These are phyloP conservation scores for Callorhinus ursinus DNA, from an alignment of 2,113 vertebrate species.

Conservation along the genomic window DNA sequence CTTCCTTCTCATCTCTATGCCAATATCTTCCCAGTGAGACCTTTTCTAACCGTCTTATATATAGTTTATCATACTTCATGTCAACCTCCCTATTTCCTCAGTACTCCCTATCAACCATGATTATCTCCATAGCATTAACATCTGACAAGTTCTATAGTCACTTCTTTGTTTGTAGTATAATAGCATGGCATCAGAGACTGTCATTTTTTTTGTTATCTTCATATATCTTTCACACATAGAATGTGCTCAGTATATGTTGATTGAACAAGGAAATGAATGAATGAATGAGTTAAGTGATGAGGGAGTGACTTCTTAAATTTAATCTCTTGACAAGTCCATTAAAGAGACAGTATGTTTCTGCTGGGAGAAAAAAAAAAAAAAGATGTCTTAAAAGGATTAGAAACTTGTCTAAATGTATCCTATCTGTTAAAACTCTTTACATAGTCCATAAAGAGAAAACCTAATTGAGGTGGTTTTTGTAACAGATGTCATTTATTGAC, in stretches of 20 bases:
- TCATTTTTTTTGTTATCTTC: not conserved
- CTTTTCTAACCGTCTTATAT: not conserved
- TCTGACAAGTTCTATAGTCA: not conserved
- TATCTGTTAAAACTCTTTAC: slow-evolving; percentile 14
- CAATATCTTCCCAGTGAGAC: not conserved
- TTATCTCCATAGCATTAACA: not conserved
- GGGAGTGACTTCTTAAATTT: not conserved
- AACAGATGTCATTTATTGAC: not conserved
- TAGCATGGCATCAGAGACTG: not conserved
- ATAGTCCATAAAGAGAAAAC: not conserved
- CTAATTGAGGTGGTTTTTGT: not conserved
- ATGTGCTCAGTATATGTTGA: not conserved
- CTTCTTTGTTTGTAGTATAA: not conserved
- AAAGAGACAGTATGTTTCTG: not conserved
- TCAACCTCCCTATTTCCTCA: not conserved
- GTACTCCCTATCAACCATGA: not conserved
- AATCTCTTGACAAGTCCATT: not conserved
- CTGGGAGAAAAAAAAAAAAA: not conserved
- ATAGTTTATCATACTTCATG: not conserved
- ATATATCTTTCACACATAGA: not conserved
- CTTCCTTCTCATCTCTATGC: not conserved
- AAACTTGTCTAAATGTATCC: not conserved
- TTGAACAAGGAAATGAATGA: not conserved
- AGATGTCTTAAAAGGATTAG: not conserved
- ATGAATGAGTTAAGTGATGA: not conserved